These are phyloP conservation scores for Mastomys coucha DNA, from an alignment of 2,113 vertebrate species.

Conservation along the genomic window DNA sequence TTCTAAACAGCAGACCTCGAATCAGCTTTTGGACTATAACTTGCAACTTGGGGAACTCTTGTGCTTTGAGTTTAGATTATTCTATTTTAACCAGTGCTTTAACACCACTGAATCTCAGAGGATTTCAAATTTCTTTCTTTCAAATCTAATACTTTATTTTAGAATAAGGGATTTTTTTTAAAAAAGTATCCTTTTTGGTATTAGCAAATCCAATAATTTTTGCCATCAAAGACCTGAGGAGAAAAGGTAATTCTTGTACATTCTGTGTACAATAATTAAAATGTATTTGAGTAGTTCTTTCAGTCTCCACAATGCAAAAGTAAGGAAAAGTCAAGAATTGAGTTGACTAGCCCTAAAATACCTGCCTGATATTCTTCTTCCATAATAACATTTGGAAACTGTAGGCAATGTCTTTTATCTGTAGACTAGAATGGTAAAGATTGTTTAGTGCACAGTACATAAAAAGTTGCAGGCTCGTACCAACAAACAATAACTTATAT, in stretches of 20 bases:
- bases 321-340: constrained; percentile 44
- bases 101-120: constrained; percentile 46
- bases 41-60: constrained; percentile 53
- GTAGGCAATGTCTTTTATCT: constrained; percentile 32
- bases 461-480: constrained; percentile 23
- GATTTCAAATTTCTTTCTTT: constrained; percentile 73
- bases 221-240: constrained; percentile 9
- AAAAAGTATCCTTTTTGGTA: constrained; percentile 22
- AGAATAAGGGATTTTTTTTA: constrained; percentile 58
- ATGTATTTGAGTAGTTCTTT: background rate
- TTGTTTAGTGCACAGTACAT: background rate
- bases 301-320: constrained; percentile 19
- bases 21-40: constrained; percentile 78
- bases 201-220: constrained; percentile 51
- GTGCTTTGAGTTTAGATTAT: constrained; percentile 73
- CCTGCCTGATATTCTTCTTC: background rate
- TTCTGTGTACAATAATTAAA: constrained; percentile 53
- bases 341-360: constrained; percentile 43
- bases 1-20: constrained; percentile 74
- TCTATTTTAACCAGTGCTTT: constrained; percentile 60
- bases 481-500: constrained; percentile 10
- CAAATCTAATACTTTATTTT: constrained; percentile 54
- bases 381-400: constrained; percentile 48
- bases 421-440: constrained; percentile 15
- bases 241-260: constrained; percentile 12